Evolutionary conservation across 1,140 invertebrate species (phyloP).

Genomic region (Kradibia gibbosae): DNA sequence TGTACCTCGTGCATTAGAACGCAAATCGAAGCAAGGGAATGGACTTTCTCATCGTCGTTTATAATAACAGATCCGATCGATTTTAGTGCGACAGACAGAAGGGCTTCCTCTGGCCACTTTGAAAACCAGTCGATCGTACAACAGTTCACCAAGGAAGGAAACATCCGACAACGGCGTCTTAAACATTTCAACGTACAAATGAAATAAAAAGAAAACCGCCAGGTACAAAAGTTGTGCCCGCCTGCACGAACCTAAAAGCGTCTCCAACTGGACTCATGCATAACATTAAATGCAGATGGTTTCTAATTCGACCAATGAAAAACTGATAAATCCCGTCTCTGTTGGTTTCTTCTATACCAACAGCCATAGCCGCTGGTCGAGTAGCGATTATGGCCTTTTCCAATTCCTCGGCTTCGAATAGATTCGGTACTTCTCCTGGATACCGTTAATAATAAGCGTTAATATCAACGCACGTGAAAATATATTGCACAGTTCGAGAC

Average conservation of each 20-base stretch:
- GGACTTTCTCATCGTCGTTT: constrained; percentile 65
- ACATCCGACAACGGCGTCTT: constrained; percentile 84
- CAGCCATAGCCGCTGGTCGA: constrained; percentile 80
- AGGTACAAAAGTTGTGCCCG: not conserved
- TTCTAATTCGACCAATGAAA: constrained; percentile 85
- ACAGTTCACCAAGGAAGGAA: constrained; percentile 93
- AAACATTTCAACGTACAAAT: not conserved
- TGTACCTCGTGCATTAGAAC: constrained; percentile 82
- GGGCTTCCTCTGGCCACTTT: constrained; percentile 90
- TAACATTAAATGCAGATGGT: constrained; percentile 87
- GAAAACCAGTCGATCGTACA: constrained; percentile 96
- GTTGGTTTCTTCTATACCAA: constrained; percentile 78
- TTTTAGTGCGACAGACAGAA: constrained; percentile 83
- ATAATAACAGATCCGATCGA: constrained; percentile 73
- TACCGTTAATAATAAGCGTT: not conserved
- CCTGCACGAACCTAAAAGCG: constrained; percentile 78
- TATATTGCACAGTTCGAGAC: not conserved
- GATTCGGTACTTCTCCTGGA: constrained; percentile 85
- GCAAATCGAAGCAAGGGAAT: constrained; percentile 79
- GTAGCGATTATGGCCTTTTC: constrained; percentile 85
- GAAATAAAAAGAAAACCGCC: not conserved
- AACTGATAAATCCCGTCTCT: constrained; percentile 86
- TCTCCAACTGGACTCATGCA: constrained; percentile 93
- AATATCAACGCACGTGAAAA: not conserved
- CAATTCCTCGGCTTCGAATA: constrained; percentile 88